A percentile compares a stretch with the other conserved stretches of the same genome.
Conservation (phyloP, 2,888 invertebrate genomes). For the Notodonta ziczac region DNA sequence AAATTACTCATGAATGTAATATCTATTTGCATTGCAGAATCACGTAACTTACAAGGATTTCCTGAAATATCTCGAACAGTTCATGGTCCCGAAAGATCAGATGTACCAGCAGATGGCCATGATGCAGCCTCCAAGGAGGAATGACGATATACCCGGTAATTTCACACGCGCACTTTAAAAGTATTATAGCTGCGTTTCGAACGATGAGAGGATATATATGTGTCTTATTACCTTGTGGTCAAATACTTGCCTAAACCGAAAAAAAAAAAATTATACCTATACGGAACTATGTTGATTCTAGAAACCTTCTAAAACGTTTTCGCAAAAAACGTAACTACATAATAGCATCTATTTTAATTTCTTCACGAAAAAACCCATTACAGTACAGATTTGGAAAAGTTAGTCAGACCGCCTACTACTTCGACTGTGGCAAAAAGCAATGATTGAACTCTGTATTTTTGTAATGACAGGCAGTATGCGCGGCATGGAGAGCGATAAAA, state of each 20-base stretch:
- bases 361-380: not conserved
- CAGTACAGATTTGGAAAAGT: not conserved
- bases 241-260: no score
- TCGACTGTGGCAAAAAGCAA: constrained; percentile 5
- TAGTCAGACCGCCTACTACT: constrained; percentile 11
- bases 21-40: constrained; percentile 67
- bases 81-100: constrained; percentile 78
- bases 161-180: not conserved
- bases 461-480: constrained; percentile 60
- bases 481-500: constrained; percentile 63
- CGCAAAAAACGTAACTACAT: not conserved
- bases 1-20: no score
- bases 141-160: constrained; percentile 67
- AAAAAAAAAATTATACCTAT: no score
- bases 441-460: constrained; percentile 6
- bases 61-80: constrained; percentile 87
- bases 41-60: constrained; percentile 89
- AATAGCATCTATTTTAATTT: constrained; percentile 2
- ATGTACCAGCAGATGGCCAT: constrained; percentile 75
- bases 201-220: no score
- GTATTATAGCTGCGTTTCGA: not conserved
- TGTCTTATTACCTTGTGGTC: no score
- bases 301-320: not conserved
- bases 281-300: not conserved
- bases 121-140: constrained; percentile 67